These are phyloP conservation scores for Charadrius vociferus DNA, from an alignment of 2,113 vertebrate species.

Conservation along the genomic window DNA sequence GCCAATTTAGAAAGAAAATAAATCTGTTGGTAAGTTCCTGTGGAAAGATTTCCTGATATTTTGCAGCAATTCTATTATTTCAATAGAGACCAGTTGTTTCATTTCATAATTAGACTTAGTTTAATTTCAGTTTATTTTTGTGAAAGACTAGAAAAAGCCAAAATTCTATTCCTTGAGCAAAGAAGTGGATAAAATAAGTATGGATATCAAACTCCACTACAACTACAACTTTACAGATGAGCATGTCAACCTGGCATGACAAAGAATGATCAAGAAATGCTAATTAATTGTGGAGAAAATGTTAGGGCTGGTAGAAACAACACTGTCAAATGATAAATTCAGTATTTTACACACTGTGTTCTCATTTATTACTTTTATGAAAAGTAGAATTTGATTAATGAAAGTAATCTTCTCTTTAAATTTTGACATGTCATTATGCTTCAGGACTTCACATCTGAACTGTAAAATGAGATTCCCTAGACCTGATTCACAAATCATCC, in stretches of 20 bases:
- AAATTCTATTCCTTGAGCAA: neutral
- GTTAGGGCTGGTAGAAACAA: neutral
- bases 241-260: neutral
- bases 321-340: neutral
- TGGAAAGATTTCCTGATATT: neutral
- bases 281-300: conserved; percentile 14
- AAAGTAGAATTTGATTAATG: conserved; percentile 11
- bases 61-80: neutral
- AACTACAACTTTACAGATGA: neutral
- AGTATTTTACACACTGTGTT: neutral
- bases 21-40: neutral
- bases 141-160: neutral
- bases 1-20: neutral
- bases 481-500: neutral
- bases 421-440: neutral
- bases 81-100: neutral
- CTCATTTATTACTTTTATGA: neutral
- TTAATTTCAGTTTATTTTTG: neutral
- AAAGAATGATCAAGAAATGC: neutral
- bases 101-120: neutral
- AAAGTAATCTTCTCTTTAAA: neutral
- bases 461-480: neutral
- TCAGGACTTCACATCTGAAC: neutral
- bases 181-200: neutral
- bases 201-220: neutral